Conservation (phyloP, 2,113 vertebrate genomes). For the Corydoras sp. region DNA sequence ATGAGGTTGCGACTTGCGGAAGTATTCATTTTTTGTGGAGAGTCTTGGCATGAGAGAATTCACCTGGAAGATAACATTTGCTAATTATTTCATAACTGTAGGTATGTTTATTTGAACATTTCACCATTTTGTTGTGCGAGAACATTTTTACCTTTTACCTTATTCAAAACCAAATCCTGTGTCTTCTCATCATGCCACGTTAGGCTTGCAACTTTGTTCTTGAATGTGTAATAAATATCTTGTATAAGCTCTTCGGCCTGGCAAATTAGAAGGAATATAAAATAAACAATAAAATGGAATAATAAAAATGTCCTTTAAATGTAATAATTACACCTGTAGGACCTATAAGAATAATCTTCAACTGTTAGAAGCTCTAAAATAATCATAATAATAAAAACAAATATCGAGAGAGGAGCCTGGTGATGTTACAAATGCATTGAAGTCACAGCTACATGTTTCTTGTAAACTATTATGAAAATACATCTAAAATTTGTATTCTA, state of each 20-base stretch:
- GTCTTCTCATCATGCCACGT: constrained; percentile 51
- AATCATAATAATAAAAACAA: too few relatives aligned
- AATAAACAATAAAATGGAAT: neutral
- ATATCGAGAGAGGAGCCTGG: too few relatives aligned
- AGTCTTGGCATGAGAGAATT: constrained; percentile 55
- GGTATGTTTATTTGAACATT: neutral
- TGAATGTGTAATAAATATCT: constrained; percentile 56
- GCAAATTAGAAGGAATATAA: neutral
- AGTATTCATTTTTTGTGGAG: constrained; percentile 36
- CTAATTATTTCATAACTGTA: neutral
- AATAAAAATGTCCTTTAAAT: neutral
- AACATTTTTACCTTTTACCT: constrained; percentile 49
- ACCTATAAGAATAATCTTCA: too few relatives aligned
- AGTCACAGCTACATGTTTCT: too few relatives aligned
- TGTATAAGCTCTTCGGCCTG: constrained; percentile 60
- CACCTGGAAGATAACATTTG: constrained; percentile 48
- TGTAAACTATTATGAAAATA: too few relatives aligned
- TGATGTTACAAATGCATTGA: too few relatives aligned
- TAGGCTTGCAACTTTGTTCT: constrained; percentile 53
- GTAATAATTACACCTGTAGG: too few relatives aligned
- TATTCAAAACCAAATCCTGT: constrained; percentile 48
- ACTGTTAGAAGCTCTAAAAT: neutral
- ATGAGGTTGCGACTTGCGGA: constrained; percentile 48
- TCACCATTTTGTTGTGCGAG: neutral
- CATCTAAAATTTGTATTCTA: too few relatives aligned